Conservation (phyloP, 2,113 vertebrate species). For the Hystrix cristata region DNA sequence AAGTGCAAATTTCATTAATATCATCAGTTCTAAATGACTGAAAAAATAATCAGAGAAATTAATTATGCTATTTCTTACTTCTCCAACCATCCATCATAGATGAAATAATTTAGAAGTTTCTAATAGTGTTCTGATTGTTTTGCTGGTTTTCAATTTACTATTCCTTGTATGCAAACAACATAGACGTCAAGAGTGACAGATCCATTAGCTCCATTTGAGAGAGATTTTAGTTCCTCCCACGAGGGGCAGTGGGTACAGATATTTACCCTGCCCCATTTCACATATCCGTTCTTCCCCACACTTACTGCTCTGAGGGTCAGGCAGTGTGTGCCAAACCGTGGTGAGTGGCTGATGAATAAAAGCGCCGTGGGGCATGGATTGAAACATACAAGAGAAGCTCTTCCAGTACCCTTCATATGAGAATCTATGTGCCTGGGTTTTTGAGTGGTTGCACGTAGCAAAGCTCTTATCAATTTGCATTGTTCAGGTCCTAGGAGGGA, state of each 20-base stretch:
- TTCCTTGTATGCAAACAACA: background rate
- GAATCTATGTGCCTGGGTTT: background rate
- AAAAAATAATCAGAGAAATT: background rate
- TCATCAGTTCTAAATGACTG: background rate
- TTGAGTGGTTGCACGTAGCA: background rate
- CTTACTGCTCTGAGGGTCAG: background rate
- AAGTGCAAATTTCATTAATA: slow-evolving; percentile 2
- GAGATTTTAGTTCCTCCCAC: background rate
- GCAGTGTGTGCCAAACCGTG: background rate
- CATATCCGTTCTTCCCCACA: background rate
- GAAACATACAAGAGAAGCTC: background rate
- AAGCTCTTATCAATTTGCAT: background rate
- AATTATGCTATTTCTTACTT: slow-evolving; percentile 23
- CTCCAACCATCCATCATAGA: background rate
- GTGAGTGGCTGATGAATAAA: background rate
- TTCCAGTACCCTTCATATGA: background rate
- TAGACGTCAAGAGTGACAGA: background rate
- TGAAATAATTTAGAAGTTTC: slow-evolving; percentile 49
- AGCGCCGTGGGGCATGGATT: background rate
- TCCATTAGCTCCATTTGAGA: background rate
- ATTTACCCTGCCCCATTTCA: background rate
- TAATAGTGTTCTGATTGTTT: slow-evolving; percentile 1
- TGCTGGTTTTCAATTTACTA: background rate
- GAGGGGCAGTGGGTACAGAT: background rate
- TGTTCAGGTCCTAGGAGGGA: background rate